These are phyloP conservation scores for Merops nubicus DNA, from an alignment of 2,113 vertebrate genomes.

Conservation along the genomic window DNA sequence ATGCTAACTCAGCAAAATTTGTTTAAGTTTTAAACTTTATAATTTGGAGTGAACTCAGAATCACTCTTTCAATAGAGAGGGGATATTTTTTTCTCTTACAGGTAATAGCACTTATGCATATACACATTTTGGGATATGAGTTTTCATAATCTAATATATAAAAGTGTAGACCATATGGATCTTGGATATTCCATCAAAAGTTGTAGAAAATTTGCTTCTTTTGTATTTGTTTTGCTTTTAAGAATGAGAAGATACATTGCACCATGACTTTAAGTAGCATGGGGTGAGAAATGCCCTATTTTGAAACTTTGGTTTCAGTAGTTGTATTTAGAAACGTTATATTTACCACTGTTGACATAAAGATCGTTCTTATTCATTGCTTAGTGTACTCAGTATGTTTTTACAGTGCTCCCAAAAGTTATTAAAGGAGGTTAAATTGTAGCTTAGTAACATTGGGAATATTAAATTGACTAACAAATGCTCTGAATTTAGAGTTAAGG, in stretches of 20 bases:
- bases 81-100: background rate
- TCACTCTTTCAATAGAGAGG: background rate
- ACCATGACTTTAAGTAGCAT: background rate
- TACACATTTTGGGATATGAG: rapidly evolving
- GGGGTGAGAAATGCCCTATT: background rate
- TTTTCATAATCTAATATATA: background rate
- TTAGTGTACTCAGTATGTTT: background rate
- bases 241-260: background rate
- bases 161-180: background rate
- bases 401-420: background rate
- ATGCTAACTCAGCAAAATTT: background rate
- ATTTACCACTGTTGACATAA: background rate
- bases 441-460: background rate
- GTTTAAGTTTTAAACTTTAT: background rate
- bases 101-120: background rate
- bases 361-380: background rate
- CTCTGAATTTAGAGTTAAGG: background rate
- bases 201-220: background rate
- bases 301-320: background rate
- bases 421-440: background rate
- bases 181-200: background rate
- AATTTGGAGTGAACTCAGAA: background rate
- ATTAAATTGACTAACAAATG: background rate
- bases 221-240: background rate
- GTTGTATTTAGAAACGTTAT: background rate